phyloP scores from a whole-genome alignment of 1,140 invertebrate species.

The Copidosoma floridanum region DNA sequence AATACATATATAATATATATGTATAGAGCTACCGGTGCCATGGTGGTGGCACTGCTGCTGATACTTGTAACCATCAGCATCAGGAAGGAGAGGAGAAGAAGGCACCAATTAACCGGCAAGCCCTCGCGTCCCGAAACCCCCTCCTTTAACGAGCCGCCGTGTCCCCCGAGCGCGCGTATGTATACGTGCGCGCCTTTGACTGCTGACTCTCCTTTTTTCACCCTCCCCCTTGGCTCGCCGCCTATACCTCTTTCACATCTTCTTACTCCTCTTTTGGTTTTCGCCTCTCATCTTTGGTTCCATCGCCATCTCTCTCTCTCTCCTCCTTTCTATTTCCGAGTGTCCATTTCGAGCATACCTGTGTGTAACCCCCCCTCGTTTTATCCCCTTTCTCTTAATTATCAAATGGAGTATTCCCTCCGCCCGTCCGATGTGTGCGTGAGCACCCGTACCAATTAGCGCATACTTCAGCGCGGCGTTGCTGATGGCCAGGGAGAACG shows the following conservation, averaged over 20 bases:
- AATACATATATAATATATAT: too few relatives aligned
- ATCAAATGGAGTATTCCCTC: too few relatives aligned
- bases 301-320: conserved; percentile 7
- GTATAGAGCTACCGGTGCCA: too few relatives aligned
- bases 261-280: conserved; percentile 8
- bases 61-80: too few relatives aligned
- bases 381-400: not conserved
- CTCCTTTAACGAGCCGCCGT: conserved; percentile 58
- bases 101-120: conserved; percentile 54
- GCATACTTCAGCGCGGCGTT: conserved; percentile 47
- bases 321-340: conserved; percentile 18
- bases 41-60: too few relatives aligned
- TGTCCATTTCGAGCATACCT: conserved; percentile 16
- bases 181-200: not conserved
- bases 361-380: too few relatives aligned
- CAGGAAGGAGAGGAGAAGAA: conserved; percentile 11
- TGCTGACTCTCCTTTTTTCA: not conserved
- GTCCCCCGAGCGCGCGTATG: conserved; percentile 43
- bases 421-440: conserved; percentile 15
- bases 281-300: conserved; percentile 22
- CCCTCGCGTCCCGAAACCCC: conserved; percentile 53
- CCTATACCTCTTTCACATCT: not conserved
- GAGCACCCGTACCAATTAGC: conserved; percentile 48
- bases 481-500: too few relatives aligned
- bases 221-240: conserved; percentile 20